Evolutionary conservation across 1,140 invertebrate genomes (phyloP), one percentile per base, ranked within the genome.

Genomic region (Bombus consobrinus): DNA sequence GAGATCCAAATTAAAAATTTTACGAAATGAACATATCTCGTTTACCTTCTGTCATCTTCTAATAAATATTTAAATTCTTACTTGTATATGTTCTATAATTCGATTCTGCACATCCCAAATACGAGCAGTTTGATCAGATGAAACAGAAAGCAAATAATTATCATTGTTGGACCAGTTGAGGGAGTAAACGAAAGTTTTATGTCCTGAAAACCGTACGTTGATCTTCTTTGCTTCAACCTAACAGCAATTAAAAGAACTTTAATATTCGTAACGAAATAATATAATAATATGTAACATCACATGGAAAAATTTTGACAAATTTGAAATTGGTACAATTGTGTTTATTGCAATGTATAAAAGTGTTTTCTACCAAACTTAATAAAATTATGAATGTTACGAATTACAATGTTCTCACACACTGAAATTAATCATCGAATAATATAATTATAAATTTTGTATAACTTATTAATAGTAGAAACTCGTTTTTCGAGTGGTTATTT

Each of bases 101-200:
- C 94, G 94, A 76, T 95, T 94, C 75, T 92, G 86, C 4, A 96
- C 90, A 90, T 96, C 94, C 97, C 96, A 97, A 37, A 97, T 91
- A 90, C 94, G 92, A 34, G 94, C 95, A 74, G 96, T 97, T 83
- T 96, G 96, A 94, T 97, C 97, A 34, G 96, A 96, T 37, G 97
- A 97, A 8, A 96, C 96, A 72, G 96, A 96, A 39, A 96, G 89
- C 25, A 97, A 87, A 78, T 94, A 94, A 34, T 94, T 94, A 91
- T 96, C 96, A 88, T 95, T 95, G 28, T 93, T 92, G 4, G 96
- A 96, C 97, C 97, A 97, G 73, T 94, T 94, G 25, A 97, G 87
- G 53, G 96, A 96, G 92, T 97, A 97, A 37, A 97, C 95, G 86
- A 97, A 95, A 77, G 96, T 96, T 91, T 96, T 96, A 90, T 97